A percentile compares a stretch with the other conserved stretches of the same genome.
phyloP scores from a whole-genome alignment of 2,113 vertebrate species.

The Struthidea cinerea region DNA sequence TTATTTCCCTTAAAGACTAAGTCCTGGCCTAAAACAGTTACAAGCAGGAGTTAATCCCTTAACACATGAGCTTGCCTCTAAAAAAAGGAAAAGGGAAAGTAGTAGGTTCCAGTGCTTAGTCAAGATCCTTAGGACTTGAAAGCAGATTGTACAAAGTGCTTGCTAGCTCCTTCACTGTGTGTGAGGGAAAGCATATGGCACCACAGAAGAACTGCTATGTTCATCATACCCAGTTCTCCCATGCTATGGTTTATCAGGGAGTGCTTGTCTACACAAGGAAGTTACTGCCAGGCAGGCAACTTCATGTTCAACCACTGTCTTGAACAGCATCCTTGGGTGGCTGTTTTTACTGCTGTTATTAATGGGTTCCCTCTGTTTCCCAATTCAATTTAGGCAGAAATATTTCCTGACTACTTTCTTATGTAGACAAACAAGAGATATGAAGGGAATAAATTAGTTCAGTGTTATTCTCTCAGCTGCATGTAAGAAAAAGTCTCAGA shows the following conservation, averaged over 20 bases:
- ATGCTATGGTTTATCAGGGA: not conserved
- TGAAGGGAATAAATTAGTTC: conserved; percentile 20
- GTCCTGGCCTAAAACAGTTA: not conserved
- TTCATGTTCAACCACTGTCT: not conserved
- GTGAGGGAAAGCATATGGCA: not conserved
- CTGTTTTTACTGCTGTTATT: not conserved
- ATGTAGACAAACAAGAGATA: not conserved
- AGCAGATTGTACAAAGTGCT: not conserved
- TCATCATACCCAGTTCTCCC: not conserved
- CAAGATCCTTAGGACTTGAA: not conserved
- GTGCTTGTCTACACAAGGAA: not conserved
- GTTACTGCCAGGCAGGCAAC: not conserved
- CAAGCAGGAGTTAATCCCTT: not conserved
- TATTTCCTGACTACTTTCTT: not conserved
- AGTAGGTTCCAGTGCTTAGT: not conserved
- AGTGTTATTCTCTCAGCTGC: not conserved
- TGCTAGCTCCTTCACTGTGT: not conserved
- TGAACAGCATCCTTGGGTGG: not conserved
- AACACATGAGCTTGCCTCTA: not conserved
- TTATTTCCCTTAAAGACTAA: not conserved
- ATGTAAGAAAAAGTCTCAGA: not conserved
- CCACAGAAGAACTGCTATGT: not conserved
- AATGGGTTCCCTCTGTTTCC: not conserved
- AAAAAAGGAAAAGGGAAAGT: not conserved
- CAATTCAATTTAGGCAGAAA: not conserved